Conservation (phyloP, 2,113 vertebrate species). For the Jacana jacana region DNA sequence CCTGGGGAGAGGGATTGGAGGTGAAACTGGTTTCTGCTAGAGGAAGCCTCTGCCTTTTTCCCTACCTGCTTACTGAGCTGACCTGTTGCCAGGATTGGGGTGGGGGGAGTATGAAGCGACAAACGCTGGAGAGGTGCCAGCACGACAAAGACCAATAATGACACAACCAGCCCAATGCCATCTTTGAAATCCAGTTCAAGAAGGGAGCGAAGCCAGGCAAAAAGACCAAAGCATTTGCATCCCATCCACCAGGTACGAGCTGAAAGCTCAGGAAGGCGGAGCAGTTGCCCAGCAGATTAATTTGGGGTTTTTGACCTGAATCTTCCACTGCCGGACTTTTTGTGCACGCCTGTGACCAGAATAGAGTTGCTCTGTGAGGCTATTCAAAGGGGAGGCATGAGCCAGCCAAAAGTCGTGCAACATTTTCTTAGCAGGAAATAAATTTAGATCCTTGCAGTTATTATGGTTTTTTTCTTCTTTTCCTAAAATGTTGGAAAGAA, state of each 20-base stretch:
- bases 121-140: not conserved
- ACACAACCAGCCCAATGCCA: not conserved
- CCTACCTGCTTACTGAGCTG: accelerated
- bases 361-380: not conserved
- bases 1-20: not conserved
- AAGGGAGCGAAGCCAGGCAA: not conserved
- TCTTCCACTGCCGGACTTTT: not conserved
- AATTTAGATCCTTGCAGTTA: not conserved
- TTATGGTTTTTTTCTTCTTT: not conserved
- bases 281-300: not conserved
- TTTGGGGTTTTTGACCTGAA: not conserved
- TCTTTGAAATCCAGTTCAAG: not conserved
- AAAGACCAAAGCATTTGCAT: not conserved
- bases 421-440: conserved; percentile 8
- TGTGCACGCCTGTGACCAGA: not conserved
- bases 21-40: not conserved
- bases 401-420: not conserved
- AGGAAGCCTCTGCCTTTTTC: not conserved
- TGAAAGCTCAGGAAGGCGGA: not conserved
- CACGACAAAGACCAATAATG: not conserved
- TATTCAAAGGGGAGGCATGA: not conserved
- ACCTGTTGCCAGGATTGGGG: not conserved
- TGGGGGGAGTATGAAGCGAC: not conserved
- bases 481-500: not conserved
- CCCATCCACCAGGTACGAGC: not conserved